Evolutionary conservation across 2,888 invertebrate species (phyloP), one percentile per base, ranked within the genome.

Genomic region (Lithophane semibrunnea): DNA sequence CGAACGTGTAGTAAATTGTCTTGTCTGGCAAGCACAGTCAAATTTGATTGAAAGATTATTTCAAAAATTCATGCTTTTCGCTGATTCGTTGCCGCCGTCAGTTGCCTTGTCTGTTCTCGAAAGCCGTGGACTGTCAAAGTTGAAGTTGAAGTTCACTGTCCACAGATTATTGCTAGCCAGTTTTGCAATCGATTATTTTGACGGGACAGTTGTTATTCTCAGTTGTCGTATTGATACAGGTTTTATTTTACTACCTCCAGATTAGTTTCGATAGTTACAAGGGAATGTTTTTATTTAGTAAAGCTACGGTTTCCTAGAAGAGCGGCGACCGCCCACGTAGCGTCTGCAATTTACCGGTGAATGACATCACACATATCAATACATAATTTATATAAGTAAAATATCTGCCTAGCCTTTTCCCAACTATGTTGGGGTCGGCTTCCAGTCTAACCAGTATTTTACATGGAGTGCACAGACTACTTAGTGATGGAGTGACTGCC

Each of bases 11-110:
- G 92, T 91, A 73, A 85, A 85, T 79, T 85, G 81, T 85, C 82
- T 85, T 85, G 92, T 92, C 92, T 92, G 91, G 92, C 93, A 92
- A 93, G 91, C 91, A 92, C 92, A 94, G 92, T 92, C 89, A 95
- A 94, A 94, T 95, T 96, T 94, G 93, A 93, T 93, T 89, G 91
- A 91, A 74, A 81, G 92, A 90, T 88, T 52, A 52, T 18, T 92
- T 93, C 90, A 92, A 92, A 94, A 92, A 92, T 91, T 94, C 93
- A 92, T 92, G 91, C 92, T 92, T 93, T 89, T 88, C 88, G 86
- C 85, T 88, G 90, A 91, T 90, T 92, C 89, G 92, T 86, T 89
- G 67, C 73, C 82, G 84, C 83, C 78, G 80, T 82, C 79, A 56
- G 73, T 77, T 75, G 80, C 74, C 72, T 77, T 75, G 80, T 73